These are phyloP conservation scores for Limanda limanda DNA, from an alignment of 2,113 vertebrate species.

Conservation along the genomic window DNA sequence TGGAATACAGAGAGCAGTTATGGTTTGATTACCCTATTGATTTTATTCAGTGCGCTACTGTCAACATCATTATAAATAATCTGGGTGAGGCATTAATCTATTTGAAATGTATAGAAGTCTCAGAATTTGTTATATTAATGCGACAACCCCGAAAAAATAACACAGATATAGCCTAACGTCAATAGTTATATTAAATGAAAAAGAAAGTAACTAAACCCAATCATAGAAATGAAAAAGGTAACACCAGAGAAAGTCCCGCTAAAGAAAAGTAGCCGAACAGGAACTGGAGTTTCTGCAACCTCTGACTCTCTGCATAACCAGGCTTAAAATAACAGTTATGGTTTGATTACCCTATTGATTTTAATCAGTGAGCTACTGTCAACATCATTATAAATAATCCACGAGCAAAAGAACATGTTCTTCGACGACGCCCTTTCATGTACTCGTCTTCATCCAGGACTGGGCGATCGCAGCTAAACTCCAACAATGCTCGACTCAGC, in stretches of 20 bases:
- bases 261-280: too few relatives aligned
- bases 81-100: too few relatives aligned
- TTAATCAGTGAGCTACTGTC: slow-evolving; percentile 14
- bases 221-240: too few relatives aligned
- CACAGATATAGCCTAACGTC: too few relatives aligned
- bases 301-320: too few relatives aligned
- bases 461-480: slow-evolving; percentile 20
- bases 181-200: too few relatives aligned
- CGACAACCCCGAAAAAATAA: too few relatives aligned
- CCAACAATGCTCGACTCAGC: slow-evolving; percentile 21
- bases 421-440: slow-evolving; percentile 22
- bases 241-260: too few relatives aligned
- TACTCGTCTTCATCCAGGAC: slow-evolving; percentile 13
- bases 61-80: slow-evolving; percentile 28
- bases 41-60: slow-evolving; percentile 16
- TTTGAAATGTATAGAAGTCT: too few relatives aligned
- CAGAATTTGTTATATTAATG: too few relatives aligned
- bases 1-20: slow-evolving; percentile 19
- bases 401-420: slow-evolving; percentile 21
- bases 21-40: slow-evolving; percentile 7
- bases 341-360: slow-evolving; percentile 12
- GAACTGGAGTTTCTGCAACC: too few relatives aligned
- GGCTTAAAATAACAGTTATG: not conserved
- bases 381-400: slow-evolving; percentile 33
- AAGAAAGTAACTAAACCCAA: too few relatives aligned